Percentiles rank a stretch among this genome's conserved stretches.
Conservation (phyloP, 2,113 vertebrate genomes). For the Carassius gibelio region DNA sequence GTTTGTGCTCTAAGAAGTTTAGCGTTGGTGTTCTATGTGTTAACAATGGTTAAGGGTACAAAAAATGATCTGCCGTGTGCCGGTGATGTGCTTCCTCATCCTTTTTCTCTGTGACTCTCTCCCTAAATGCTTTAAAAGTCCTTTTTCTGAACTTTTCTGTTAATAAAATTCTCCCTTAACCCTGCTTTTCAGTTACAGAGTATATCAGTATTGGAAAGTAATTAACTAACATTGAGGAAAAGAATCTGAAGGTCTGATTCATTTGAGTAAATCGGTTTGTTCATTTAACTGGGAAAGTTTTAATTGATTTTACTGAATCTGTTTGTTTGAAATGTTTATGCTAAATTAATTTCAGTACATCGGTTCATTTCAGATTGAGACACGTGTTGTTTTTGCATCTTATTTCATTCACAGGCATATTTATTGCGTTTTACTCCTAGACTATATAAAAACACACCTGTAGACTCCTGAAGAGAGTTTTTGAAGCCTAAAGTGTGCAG, state of each 20-base stretch:
- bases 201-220: background rate
- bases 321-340: background rate
- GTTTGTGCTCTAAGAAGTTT: constrained; percentile 37
- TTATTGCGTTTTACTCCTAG: no score
- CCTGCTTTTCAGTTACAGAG: background rate
- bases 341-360: no score
- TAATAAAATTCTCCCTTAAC: background rate
- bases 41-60: constrained; percentile 10
- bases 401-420: no score
- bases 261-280: background rate
- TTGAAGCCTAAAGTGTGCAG: no score
- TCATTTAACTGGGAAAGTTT: background rate
- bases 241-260: background rate
- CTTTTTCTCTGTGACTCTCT: background rate
- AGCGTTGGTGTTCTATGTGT: constrained; percentile 30
- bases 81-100: constrained; percentile 1
- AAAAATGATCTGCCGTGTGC: background rate
- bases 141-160: background rate
- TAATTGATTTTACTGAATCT: background rate
- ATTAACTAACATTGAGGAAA: no score
- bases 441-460: no score
- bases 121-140: background rate
- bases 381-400: no score
- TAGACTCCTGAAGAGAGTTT: no score
- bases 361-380: no score